Conservation (phyloP, 2,113 vertebrate genomes). For the Naja naja region DNA sequence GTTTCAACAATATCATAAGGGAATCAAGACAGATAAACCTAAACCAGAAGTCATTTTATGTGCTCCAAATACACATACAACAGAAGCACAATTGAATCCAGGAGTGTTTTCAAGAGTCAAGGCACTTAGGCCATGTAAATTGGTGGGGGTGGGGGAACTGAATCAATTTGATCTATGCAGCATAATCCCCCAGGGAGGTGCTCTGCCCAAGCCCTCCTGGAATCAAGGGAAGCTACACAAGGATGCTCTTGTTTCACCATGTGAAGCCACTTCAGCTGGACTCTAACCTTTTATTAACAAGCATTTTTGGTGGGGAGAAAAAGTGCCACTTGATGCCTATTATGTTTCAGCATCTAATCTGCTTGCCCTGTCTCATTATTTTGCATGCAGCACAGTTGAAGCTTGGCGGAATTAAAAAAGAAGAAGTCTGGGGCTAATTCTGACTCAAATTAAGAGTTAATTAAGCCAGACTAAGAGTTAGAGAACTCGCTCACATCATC, state of each 20-base stretch:
- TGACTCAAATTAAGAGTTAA: neutral
- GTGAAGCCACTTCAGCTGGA: neutral
- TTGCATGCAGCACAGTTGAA: neutral
- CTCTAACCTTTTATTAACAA: neutral
- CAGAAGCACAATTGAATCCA: neutral
- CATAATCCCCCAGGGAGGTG: neutral
- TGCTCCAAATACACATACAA: neutral
- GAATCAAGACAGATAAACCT: neutral
- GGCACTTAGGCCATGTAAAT: neutral
- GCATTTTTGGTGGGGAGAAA: neutral
- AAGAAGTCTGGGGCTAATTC: neutral
- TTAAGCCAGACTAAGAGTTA: neutral
- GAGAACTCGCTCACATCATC: neutral
- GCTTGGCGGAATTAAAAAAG: neutral
- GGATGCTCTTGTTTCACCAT: neutral
- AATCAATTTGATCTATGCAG: neutral
- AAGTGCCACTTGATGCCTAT: neutral
- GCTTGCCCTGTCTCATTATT: neutral
- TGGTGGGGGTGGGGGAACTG: fast-evolving
- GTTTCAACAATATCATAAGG: neutral
- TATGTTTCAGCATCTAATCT: neutral
- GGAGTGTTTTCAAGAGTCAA: neutral
- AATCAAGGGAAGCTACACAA: neutral
- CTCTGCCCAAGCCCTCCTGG: neutral
- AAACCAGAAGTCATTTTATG: neutral